phyloP scores from a whole-genome alignment of 2,113 vertebrate genomes.

The Apodemus speciosus region DNA sequence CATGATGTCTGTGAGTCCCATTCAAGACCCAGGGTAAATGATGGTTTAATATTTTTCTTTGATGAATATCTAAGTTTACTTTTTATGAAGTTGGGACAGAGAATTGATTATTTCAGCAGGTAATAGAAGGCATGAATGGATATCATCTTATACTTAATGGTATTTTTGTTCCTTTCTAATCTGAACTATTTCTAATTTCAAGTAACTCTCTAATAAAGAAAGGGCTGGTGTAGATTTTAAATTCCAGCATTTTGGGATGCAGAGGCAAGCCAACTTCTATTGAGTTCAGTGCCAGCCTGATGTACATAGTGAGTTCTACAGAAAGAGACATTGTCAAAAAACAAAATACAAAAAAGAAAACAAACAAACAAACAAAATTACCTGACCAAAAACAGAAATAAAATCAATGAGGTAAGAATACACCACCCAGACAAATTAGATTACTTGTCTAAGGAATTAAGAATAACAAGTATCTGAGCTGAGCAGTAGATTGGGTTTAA shows the following conservation, averaged over 20 bases:
- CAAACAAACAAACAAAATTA: not conserved
- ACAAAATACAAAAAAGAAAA: not conserved
- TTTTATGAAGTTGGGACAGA: slow-evolving; percentile 23
- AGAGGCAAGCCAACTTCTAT: not conserved
- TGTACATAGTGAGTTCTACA: not conserved
- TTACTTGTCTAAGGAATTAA: not conserved
- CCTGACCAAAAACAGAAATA: not conserved
- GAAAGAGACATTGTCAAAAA: not conserved
- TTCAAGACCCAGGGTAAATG: slow-evolving; percentile 31
- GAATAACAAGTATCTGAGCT: not conserved
- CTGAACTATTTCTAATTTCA: not conserved
- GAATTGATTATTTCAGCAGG: slow-evolving; percentile 11
- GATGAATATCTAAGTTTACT: slow-evolving; percentile 50
- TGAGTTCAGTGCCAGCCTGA: not conserved
- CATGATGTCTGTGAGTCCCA: slow-evolving; percentile 19
- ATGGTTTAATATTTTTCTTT: slow-evolving; percentile 56
- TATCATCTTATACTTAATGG: slow-evolving; percentile 14
- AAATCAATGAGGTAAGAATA: not conserved
- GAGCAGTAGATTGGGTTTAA: not conserved
- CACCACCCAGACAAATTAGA: not conserved
- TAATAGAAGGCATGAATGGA: not conserved
- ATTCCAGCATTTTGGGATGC: not conserved
- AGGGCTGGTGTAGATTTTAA: not conserved
- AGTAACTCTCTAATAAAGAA: not conserved
- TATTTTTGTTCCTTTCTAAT: not conserved